Base-by-base conservation (phyloP, 2,888 invertebrate species). In the Acheta domesticus region DNA sequence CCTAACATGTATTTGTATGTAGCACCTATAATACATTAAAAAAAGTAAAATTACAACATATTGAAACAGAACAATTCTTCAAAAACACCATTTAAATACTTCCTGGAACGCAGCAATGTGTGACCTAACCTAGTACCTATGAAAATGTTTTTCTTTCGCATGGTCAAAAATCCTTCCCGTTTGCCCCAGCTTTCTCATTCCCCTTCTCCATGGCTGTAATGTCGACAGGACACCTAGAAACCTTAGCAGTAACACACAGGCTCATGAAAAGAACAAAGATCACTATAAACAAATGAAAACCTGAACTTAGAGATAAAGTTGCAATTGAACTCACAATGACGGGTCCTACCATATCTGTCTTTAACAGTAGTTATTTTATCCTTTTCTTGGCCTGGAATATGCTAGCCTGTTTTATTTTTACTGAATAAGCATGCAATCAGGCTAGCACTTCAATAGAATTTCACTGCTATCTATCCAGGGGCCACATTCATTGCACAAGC, bases 221-320 rank as follows among this genome's bases (percentile, higher is more conserved):
- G 83, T 81, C 80, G 82, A 81, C 82, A 79, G 79, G 80, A 79
- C 79, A 82, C 82, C 82, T 82, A 82, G 82, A 81, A 81, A 83
- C 81, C 83, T 83, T 82, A 82, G 82, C 81, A 82, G 81, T 82
- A 83, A 82, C 77, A 81, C 79, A 81, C 83, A 83, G 83, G 82
- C 83, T 82, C 82, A 83, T 83, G 82, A 83, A 83, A 83, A 83
- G 83, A 83, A 83, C 83, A 83, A 82, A 81, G 74, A 79, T 79
- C 75, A 79, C 77, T 78, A 82, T 75, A 79, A 62, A 62, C 62
- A 62, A 62, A 62, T 62, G 62, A 19, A 62, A 62, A 19, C 62
- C n/a, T n/a, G 77, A 80, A 62, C 62, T 62, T 62, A 62, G n/a
- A 62, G 62, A 62, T 14, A 74, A 78, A 80, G 75, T 78, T 73